These are phyloP conservation scores for Agrochola circellaris DNA, from an alignment of 2,888 invertebrate genomes.

Conservation along the genomic window DNA sequence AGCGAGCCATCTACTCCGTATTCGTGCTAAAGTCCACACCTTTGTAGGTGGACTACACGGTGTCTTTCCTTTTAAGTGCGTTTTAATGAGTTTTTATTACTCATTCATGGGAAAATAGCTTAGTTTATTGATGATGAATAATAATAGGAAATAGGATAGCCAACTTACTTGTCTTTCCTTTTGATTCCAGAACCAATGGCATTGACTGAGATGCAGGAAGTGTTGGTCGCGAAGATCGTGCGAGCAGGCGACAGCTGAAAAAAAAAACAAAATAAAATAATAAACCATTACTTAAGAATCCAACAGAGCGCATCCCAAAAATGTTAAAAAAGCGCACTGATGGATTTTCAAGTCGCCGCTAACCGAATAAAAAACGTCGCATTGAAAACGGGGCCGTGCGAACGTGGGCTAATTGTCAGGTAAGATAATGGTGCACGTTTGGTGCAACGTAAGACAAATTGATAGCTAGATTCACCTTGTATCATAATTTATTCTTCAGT, in stretches of 20 bases:
- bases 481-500: not conserved
- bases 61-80: not conserved
- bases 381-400: not conserved
- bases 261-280: not conserved
- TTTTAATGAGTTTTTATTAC: not conserved
- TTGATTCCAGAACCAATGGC: constrained; percentile 95
- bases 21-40: no score
- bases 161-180: constrained; percentile 91
- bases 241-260: constrained; percentile 92
- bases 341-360: not conserved
- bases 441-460: not conserved
- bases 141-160: not conserved
- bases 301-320: not conserved
- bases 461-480: constrained; percentile 5
- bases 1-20: no score
- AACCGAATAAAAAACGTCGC: not conserved
- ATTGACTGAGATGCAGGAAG: constrained; percentile 95
- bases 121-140: not conserved
- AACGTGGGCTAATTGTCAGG: not conserved
- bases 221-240: constrained; percentile 96
- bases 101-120: no score
- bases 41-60: no score
- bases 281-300: not conserved
- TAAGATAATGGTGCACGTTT: not conserved
- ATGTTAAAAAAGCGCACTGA: not conserved